Evolutionary conservation across 2,797 vertebrate genomes (phyloP).

Genomic region (Oreortyx pictus): DNA sequence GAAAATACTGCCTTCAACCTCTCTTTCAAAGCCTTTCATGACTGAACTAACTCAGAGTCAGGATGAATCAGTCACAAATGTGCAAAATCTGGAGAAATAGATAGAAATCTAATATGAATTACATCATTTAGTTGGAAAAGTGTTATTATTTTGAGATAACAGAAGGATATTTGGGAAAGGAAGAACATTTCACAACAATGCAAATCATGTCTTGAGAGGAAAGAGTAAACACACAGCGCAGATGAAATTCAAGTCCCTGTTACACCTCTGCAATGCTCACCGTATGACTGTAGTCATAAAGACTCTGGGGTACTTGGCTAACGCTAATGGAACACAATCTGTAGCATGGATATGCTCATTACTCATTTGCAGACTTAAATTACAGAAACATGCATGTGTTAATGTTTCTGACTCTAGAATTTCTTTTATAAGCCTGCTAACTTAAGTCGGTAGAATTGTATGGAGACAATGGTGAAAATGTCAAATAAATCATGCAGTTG

Average conservation of each 20-base stretch:
- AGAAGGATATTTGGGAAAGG: background rate
- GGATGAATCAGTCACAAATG: constrained; percentile 29
- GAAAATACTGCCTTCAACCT: constrained; percentile 39
- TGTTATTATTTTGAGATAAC: background rate
- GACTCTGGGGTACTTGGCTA: background rate
- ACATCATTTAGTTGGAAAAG: background rate
- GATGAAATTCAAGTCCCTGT: background rate
- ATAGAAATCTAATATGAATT: background rate
- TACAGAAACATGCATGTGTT: background rate
- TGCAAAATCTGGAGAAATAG: background rate
- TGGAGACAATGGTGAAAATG: background rate
- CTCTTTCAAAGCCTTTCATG: background rate
- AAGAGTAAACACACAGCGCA: background rate
- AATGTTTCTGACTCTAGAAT: background rate
- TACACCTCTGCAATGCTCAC: background rate
- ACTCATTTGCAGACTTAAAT: background rate
- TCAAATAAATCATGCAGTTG: background rate
- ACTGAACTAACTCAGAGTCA: constrained; percentile 36
- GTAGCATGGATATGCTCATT: background rate
- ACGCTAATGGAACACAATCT: background rate
- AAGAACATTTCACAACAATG: background rate
- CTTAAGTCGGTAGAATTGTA: background rate
- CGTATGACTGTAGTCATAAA: background rate
- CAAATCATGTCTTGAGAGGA: background rate
- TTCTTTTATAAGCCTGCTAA: background rate